Evolutionary conservation across 2,113 vertebrate genomes (phyloP).

Genomic region (Corythoichthys intestinalis): DNA sequence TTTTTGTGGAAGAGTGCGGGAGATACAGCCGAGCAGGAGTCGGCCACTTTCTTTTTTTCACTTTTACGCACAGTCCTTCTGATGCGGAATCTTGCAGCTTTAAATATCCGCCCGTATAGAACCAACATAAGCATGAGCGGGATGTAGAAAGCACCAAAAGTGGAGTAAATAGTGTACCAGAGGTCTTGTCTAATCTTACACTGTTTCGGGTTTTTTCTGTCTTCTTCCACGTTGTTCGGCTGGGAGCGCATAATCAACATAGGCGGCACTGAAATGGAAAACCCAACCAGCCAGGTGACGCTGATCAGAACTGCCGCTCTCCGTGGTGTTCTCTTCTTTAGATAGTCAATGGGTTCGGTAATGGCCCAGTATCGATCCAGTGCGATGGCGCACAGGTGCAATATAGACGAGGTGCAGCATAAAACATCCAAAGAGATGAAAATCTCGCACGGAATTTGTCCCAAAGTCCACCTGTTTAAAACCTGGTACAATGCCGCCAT

Average conservation of each 20-base stretch:
- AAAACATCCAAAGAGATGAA: slow-evolving; percentile 93
- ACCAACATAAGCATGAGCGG: slow-evolving; percentile 91
- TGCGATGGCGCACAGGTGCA: slow-evolving; percentile 95
- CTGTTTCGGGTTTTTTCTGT: slow-evolving; percentile 82
- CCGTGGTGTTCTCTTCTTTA: slow-evolving; percentile 91
- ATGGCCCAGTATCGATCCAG: slow-evolving; percentile 98
- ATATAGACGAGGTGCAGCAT: slow-evolving; percentile 96
- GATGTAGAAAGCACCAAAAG: slow-evolving; percentile 96
- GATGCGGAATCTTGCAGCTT: slow-evolving; percentile 91
- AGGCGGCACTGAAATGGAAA: slow-evolving; percentile 92
- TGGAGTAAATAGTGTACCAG: slow-evolving; percentile 96
- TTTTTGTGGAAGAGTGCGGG: slow-evolving; percentile 70
- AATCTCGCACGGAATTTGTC: slow-evolving; percentile 89
- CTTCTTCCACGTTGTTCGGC: slow-evolving; percentile 80
- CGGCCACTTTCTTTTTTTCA: slow-evolving; percentile 79
- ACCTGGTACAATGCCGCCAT: slow-evolving; percentile 98
- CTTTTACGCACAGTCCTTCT: slow-evolving; percentile 87
- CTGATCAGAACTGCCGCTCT: slow-evolving; percentile 89
- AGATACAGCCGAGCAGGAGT: slow-evolving; percentile 72
- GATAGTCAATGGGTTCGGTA: slow-evolving; percentile 92
- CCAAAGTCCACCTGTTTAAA: slow-evolving; percentile 93
- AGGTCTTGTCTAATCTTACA: slow-evolving; percentile 92
- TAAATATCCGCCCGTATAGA: slow-evolving; percentile 91
- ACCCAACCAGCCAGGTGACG: slow-evolving; percentile 94
- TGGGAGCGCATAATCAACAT: slow-evolving; percentile 84